A percentile compares a stretch with the other conserved stretches of the same genome.
These are phyloP conservation scores for Pollenia labialis DNA, from an alignment of 2,888 invertebrate species.

Conservation along the genomic window DNA sequence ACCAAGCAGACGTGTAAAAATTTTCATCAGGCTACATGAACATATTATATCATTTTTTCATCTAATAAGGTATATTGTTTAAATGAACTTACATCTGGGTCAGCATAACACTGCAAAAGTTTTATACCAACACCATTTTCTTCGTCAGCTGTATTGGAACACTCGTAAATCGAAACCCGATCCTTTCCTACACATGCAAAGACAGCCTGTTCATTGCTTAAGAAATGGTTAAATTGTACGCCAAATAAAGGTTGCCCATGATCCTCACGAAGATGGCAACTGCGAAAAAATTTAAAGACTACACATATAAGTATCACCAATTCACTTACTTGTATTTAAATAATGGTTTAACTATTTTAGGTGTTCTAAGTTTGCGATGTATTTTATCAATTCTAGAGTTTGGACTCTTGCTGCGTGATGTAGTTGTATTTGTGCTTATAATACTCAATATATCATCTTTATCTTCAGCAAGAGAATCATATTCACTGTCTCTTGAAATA, in stretches of 20 bases:
- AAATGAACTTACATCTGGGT: constrained; percentile 90
- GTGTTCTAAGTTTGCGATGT: constrained; percentile 84
- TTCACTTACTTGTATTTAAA: constrained; percentile 86
- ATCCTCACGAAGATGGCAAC: constrained; percentile 94
- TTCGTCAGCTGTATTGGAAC: constrained; percentile 84
- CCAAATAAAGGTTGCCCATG: constrained; percentile 97
- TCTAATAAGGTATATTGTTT: not conserved
- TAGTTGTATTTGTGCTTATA: constrained; percentile 92
- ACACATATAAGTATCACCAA: not conserved
- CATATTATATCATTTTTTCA: not conserved
- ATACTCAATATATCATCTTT: constrained; percentile 89
- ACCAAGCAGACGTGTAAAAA: constrained; percentile 98
- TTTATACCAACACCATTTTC: constrained; percentile 85
- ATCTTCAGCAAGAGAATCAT: constrained; percentile 76
- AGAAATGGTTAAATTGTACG: constrained; percentile 95
- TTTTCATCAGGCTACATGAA: constrained; percentile 92
- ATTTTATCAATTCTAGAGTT: constrained; percentile 85
- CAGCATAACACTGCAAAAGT: constrained; percentile 95
- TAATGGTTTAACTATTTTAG: constrained; percentile 88
- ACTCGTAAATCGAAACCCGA: constrained; percentile 96
- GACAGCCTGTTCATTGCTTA: constrained; percentile 92
- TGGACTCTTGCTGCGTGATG: constrained; percentile 92
- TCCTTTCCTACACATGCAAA: constrained; percentile 98
- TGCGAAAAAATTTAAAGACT: constrained; percentile 77
- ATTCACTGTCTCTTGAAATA: constrained; percentile 53